A percentile compares a stretch with the other conserved stretches of the same genome.
Evolutionary conservation across 2,797 vertebrate species (phyloP).

Genomic region (Brachymystax lenok): DNA sequence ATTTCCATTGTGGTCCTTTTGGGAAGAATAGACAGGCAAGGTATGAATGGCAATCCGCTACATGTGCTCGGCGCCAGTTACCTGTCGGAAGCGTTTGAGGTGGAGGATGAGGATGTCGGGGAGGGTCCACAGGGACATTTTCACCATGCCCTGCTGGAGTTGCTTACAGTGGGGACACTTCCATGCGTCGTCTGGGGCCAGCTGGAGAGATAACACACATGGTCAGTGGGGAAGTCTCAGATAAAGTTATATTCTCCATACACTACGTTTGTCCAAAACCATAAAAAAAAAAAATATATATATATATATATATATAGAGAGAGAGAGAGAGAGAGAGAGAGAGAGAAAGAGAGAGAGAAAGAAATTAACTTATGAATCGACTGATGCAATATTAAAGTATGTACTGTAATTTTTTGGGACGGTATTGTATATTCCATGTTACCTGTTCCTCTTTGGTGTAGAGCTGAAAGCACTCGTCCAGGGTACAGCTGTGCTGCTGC

Average conservation of each 20-base stretch:
- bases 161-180: slow-evolving; percentile 90
- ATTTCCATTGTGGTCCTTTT: neutral
- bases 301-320: no score
- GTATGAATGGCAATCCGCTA: neutral
- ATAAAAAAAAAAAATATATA: no score
- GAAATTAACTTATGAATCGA: no score
- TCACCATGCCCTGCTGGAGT: slow-evolving; percentile 89
- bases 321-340: no score
- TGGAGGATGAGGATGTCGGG: slow-evolving; percentile 94
- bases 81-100: slow-evolving; percentile 90
- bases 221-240: neutral
- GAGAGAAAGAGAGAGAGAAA: no score
- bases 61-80: neutral
- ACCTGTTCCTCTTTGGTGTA: slow-evolving; percentile 98
- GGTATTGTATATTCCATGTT: slow-evolving; percentile 1
- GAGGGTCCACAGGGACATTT: slow-evolving; percentile 93
- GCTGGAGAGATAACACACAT: slow-evolving; percentile 62
- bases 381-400: no score
- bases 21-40: neutral
- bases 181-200: slow-evolving; percentile 92
- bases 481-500: slow-evolving; percentile 86
- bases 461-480: slow-evolving; percentile 91
- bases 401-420: no score
- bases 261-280: no score
- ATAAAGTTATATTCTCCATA: neutral